Evolutionary conservation across 2,797 vertebrate genomes (phyloP).

Genomic region (Pseudocheirus occidentalis): DNA sequence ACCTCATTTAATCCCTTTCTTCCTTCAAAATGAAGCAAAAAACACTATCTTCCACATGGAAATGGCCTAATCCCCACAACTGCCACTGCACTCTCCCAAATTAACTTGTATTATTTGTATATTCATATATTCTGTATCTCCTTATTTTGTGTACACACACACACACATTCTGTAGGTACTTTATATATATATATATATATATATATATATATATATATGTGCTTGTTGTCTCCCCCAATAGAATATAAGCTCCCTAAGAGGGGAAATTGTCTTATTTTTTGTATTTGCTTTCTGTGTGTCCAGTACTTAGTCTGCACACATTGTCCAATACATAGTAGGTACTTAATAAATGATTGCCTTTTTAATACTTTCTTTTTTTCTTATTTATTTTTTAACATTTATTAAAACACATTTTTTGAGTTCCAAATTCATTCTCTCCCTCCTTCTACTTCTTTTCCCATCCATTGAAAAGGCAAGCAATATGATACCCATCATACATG

Average conservation of each 20-base stretch:
- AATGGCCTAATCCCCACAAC: not conserved
- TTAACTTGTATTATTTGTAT: not conserved
- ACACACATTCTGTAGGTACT: not conserved
- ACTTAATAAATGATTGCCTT: not conserved
- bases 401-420: not conserved
- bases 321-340: not conserved
- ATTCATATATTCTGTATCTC: not conserved
- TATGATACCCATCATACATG: not conserved
- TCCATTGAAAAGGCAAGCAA: not conserved
- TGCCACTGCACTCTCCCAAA: not conserved
- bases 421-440: not conserved
- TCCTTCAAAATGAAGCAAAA: not conserved
- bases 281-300: not conserved
- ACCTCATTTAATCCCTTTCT: not conserved
- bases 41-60: not conserved
- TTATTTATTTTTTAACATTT: not conserved
- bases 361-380: not conserved
- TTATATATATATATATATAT: too few species aligned
- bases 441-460: not conserved
- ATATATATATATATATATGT: too few species aligned
- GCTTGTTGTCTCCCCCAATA: not conserved
- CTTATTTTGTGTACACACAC: not conserved
- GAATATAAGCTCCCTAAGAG: not conserved
- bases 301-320: not conserved
- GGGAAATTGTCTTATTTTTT: not conserved